Evolutionary conservation across 2,888 invertebrate genomes (phyloP).

Genomic region (Cylindroiulus punctatus): DNA sequence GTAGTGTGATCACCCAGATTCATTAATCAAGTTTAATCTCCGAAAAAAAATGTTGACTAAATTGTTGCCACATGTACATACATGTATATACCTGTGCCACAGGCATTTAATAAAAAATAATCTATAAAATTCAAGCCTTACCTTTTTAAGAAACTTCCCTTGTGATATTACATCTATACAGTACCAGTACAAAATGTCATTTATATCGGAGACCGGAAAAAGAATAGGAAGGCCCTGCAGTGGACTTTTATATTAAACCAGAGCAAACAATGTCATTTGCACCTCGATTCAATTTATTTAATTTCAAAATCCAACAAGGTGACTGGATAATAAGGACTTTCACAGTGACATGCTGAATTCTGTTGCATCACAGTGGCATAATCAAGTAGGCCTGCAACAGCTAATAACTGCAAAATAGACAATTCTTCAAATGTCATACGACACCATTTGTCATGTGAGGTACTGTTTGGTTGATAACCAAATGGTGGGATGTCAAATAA

Average conservation of each 20-base stretch:
- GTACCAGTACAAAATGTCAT: not conserved
- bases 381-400: not conserved
- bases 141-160: not conserved
- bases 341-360: not conserved
- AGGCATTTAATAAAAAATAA: not conserved
- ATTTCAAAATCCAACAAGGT: slow-evolving; percentile 9
- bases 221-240: not conserved
- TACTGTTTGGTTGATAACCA: not conserved
- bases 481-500: not conserved
- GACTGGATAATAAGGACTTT: slow-evolving; percentile 38
- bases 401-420: slow-evolving; percentile 5
- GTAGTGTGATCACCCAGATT: too few species aligned
- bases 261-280: slow-evolving; percentile 31
- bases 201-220: not conserved
- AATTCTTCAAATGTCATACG: not conserved
- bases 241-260: not conserved
- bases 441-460: not conserved
- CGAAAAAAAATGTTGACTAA: too few species aligned
- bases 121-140: not conserved
- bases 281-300: slow-evolving; percentile 1
- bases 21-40: too few species aligned
- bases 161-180: not conserved
- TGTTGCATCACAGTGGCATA: not conserved
- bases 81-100: not conserved
- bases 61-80: too few species aligned